These are phyloP conservation scores for Amphipyra berbera DNA, from an alignment of 2,888 invertebrate species.

Conservation along the genomic window DNA sequence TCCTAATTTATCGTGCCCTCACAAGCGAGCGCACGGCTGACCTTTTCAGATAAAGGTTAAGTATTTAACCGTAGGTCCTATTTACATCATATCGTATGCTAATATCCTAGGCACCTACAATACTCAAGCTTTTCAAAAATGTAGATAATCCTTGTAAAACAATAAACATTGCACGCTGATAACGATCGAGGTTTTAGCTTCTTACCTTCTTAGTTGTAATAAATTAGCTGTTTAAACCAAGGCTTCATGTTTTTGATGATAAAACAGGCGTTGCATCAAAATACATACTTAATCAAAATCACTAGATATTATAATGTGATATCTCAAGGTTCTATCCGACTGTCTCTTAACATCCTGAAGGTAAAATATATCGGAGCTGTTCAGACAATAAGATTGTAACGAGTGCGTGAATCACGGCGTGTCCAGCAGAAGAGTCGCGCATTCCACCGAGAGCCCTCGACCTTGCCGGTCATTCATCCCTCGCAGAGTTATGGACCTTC, in stretches of 20 bases:
- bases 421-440: conserved; percentile 65
- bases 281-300: conserved; percentile 2
- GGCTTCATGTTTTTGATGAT: conserved; percentile 18
- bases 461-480: conserved; percentile 87
- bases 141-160: conserved; percentile 45
- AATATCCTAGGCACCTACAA: conserved; percentile 2
- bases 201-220: conserved; percentile 47
- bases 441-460: conserved; percentile 76
- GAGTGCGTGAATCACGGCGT: conserved; percentile 73
- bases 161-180: conserved; percentile 41
- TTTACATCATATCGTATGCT: conserved; percentile 13
- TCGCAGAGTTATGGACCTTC: conserved; percentile 58
- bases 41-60: conserved; percentile 58
- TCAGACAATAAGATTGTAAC: conserved; percentile 50
- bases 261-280: conserved; percentile 26
- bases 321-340: background rate
- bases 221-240: conserved; percentile 39
- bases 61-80: conserved; percentile 31
- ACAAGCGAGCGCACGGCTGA: conserved; percentile 38
- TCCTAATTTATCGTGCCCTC: conserved; percentile 43
- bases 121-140: conserved; percentile 21
- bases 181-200: conserved; percentile 49
- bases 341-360: conserved; percentile 20
- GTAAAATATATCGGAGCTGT: conserved; percentile 23
- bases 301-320: conserved; percentile 2